Evolutionary conservation across 1,140 invertebrate genomes (phyloP), one percentile per base, ranked within the genome.

Genomic region (Caligus rogercresseyi): DNA sequence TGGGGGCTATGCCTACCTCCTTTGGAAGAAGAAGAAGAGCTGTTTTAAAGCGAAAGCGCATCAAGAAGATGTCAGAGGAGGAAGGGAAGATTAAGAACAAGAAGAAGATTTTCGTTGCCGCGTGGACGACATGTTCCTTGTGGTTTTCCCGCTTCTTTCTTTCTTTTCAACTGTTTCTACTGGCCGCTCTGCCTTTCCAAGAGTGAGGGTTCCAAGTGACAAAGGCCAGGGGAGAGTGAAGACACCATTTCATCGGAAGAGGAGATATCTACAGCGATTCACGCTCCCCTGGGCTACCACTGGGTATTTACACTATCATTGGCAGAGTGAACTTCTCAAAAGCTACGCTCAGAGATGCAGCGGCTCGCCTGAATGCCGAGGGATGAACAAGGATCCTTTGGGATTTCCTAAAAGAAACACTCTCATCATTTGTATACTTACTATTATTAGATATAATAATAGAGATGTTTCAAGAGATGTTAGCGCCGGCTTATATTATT

Each of bases 1-100:
- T 21, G 54, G 15, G 2, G 61, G 61, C 51, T 63, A 63, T 21
- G 61, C 61, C 1, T 63, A 26, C 20, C 53, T 63, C 3, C 61
- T 63, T 14, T 63, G 61, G 61, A 63, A 63, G 52, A 63, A 63
- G 53, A 63, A 63, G 54, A 63, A 63, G 25, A 55, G 52, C 16
- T 63, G 61, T 53, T 25, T 63, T 1, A n/a, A 63, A 63, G 54
- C 18, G 61, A 25, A 54, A 63, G 25, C 51, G 61, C 18, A 11
- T 53, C 18, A 19, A 54, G 52, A 63, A 63, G 31, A 16, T 58
- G 21, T 57, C 52, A 19, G 61, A 63, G 20, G 61, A 63, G 16
- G 61, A 63, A 25, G 61, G n/a, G 3, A 63, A 62, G 52, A n/a
- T 23, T 26, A 19, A 52, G 15, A n/a, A 7, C 21, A 25, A 23